Evolutionary conservation across 1,140 invertebrate species (phyloP).

Genomic region (Pogonognathellus flavescens): DNA sequence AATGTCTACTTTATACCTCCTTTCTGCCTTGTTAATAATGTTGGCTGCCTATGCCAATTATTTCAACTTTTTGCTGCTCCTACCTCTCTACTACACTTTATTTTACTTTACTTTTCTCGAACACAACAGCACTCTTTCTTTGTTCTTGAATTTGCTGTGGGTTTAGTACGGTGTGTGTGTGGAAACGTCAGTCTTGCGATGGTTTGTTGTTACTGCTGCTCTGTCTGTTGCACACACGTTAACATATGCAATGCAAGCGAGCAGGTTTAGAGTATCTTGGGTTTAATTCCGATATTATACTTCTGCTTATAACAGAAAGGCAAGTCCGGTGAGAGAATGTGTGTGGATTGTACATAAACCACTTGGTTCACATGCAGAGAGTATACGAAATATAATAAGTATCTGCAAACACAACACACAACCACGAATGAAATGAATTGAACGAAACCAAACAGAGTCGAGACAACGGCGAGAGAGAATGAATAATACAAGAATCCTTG

Average conservation of each 20-base stretch:
- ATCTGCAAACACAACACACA: slow-evolving; percentile 2
- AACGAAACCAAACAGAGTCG: slow-evolving; percentile 24
- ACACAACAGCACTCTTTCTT: slow-evolving; percentile 5
- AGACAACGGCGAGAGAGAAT: neutral
- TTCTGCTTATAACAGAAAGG: neutral
- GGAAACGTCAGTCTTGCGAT: too few relatives aligned
- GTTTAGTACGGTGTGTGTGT: too few relatives aligned
- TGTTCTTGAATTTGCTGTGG: slow-evolving; percentile 27
- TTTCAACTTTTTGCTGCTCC: slow-evolving; percentile 60
- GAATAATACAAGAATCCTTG: slow-evolving; percentile 32
- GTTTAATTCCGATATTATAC: neutral
- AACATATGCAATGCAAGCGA: slow-evolving; percentile 41
- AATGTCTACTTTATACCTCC: slow-evolving; percentile 29
- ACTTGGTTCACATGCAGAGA: slow-evolving; percentile 4
- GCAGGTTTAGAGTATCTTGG: too few relatives aligned
- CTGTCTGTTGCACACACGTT: slow-evolving; percentile 8
- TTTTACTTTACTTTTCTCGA: slow-evolving; percentile 10
- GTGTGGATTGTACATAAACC: neutral
- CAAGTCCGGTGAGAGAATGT: neutral
- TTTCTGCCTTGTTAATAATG: slow-evolving; percentile 60
- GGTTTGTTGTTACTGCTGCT: slow-evolving; percentile 5
- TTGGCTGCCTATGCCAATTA: slow-evolving; percentile 58
- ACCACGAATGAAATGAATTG: neutral
- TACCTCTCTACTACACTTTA: slow-evolving; percentile 41
- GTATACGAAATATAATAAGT: neutral